Base-by-base conservation (phyloP, 2,113 vertebrate species). In the Macheiramphus alcinus region DNA sequence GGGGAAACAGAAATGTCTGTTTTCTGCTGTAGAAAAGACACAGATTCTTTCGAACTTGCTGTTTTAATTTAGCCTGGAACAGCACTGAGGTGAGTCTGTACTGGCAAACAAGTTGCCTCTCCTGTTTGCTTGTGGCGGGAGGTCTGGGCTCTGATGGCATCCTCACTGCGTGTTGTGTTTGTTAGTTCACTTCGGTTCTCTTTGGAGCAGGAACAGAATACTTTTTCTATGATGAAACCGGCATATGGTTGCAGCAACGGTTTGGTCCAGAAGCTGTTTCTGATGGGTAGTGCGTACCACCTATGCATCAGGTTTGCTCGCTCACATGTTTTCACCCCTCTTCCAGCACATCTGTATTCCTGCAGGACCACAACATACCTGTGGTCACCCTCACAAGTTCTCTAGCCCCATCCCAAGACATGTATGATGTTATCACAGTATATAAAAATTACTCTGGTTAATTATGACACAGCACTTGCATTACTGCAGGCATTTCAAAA, bases 101-200 rank as follows among this genome's bases (percentile, higher is more conserved):
- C 18, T 74, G 38, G 38, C 32, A 89, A 84, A 43, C 2, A n/a
- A 42, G 7, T 23, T 53, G 8, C 13, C 15, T 90, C 40, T 92
- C 25, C 25, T 50, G 3, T 62, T 90, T 86, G 25, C 11, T 78
- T 32, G 17, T n/a, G 9, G 7, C 16, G 53, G 34, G 9, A 58
- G 5, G 17, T 59, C 31, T 43, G 43, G 8, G 14, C 27, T 83
- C 59, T 83, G 29, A 50, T 45, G n/a, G 12, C 19, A 36, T 47
- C 31, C n/a, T 92, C 0, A 0, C 17, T 58, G 20, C 4, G 7
- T 59, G 31, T 23, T 8, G 7, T 55, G 31, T 23, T 1, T 52
- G 11, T 34, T 56, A 34, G 14, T 66, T 48, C 10, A 18, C 2
- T 61, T 63, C 2, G 6, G 7, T 38, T 88, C 11, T 56, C 8